Evolutionary conservation across 1,140 invertebrate species (phyloP).

Genomic region (Tetramorium simillimum): DNA sequence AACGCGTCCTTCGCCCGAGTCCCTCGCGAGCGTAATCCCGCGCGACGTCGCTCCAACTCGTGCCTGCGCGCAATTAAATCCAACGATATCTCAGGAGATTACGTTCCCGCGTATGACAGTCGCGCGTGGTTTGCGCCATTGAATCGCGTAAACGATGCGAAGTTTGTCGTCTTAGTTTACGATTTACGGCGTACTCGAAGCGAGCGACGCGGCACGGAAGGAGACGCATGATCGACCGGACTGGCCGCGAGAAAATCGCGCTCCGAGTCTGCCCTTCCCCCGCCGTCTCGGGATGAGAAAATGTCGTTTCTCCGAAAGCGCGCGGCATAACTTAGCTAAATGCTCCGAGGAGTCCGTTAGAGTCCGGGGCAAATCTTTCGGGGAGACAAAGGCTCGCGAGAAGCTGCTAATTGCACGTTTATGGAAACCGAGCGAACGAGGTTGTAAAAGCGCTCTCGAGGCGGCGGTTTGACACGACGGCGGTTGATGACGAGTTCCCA

Average conservation of each 20-base stretch:
- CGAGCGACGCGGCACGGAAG: not conserved
- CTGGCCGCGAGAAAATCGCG: not conserved
- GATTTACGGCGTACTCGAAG: not conserved
- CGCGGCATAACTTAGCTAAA: not conserved
- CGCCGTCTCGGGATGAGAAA: not conserved
- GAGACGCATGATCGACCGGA: not conserved
- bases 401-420: constrained; percentile 30
- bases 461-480: constrained; percentile 28
- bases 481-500: constrained; percentile 59
- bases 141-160: constrained; percentile 33
- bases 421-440: constrained; percentile 49
- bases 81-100: constrained; percentile 48
- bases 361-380: not conserved
- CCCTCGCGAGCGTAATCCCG: constrained; percentile 25
- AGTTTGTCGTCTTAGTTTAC: constrained; percentile 18
- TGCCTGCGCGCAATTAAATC: constrained; percentile 43
- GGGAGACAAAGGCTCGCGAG: constrained; percentile 36
- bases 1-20: constrained; percentile 15
- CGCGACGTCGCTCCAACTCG: constrained; percentile 11
- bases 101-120: constrained; percentile 16
- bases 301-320: constrained; percentile 38
- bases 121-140: not conserved
- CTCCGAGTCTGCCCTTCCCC: not conserved
- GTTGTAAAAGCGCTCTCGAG: constrained; percentile 41
- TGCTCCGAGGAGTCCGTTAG: constrained; percentile 4